Evolutionary conservation across 2,113 vertebrate species (phyloP).

Genomic region (Nanorana parkeri): DNA sequence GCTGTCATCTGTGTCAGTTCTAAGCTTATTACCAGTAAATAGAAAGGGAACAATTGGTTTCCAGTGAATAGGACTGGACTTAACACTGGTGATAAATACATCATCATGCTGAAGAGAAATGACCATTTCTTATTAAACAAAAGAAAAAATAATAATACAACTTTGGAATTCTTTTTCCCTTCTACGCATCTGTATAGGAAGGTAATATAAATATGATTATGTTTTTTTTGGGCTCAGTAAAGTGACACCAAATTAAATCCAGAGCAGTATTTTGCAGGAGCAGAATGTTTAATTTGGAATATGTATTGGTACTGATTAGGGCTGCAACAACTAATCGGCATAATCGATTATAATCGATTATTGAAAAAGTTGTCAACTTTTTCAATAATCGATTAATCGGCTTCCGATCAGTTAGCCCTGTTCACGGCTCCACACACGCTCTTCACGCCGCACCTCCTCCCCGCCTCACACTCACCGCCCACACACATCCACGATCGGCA

Average conservation of each 20-base stretch:
- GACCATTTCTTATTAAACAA: background rate
- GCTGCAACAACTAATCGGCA: too few species aligned
- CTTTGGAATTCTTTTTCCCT: background rate
- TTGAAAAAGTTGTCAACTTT: too few species aligned
- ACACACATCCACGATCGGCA: too few species aligned
- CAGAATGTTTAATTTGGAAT: conserved; percentile 1
- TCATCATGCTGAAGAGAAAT: background rate
- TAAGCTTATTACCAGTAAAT: background rate
- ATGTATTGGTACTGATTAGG: conserved; percentile 12
- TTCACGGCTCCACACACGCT: too few species aligned
- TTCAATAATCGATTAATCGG: too few species aligned
- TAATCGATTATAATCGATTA: too few species aligned
- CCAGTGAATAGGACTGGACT: background rate
- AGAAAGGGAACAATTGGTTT: background rate
- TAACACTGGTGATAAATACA: background rate
- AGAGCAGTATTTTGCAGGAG: conserved; percentile 1
- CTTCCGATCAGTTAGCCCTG: too few species aligned
- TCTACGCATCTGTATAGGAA: background rate
- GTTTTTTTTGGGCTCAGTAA: background rate
- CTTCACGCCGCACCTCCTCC: too few species aligned
- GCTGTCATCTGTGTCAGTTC: background rate
- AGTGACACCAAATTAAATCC: background rate
- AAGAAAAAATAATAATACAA: background rate
- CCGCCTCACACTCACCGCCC: too few species aligned
- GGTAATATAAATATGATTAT: conserved; percentile 28